phyloP scores from a whole-genome alignment of 1,140 invertebrate species.

The Linepithema humile region DNA sequence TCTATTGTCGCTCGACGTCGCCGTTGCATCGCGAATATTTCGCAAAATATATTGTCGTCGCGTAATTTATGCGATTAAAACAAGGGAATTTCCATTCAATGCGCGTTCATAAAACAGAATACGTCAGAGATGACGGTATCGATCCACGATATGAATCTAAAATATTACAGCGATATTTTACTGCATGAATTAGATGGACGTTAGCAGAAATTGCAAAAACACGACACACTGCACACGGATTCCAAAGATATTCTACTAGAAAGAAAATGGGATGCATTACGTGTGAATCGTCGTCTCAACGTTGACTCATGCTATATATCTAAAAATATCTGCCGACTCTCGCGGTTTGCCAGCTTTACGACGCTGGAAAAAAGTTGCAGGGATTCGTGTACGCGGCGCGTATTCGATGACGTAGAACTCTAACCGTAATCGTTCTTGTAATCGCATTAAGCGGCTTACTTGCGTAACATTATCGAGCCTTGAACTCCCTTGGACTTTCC shows the following conservation, averaged over 20 bases:
- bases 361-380: slow-evolving; percentile 6
- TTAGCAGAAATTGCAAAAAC: neutral
- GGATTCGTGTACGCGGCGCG: neutral
- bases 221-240: slow-evolving; percentile 1
- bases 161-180: neutral
- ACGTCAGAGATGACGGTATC: no score
- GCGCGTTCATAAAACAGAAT: neutral
- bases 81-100: slow-evolving; percentile 17
- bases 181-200: neutral
- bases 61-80: slow-evolving; percentile 16
- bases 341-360: slow-evolving; percentile 26
- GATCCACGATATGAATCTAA: neutral
- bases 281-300: slow-evolving; percentile 49
- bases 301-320: slow-evolving; percentile 66
- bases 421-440: slow-evolving; percentile 46
- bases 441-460: slow-evolving; percentile 19
- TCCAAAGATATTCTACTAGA: slow-evolving; percentile 10
- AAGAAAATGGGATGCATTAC: slow-evolving; percentile 61
- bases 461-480: slow-evolving; percentile 32
- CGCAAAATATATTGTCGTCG: slow-evolving; percentile 27
- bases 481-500: neutral
- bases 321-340: slow-evolving; percentile 67
- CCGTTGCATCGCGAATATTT: slow-evolving; percentile 31
- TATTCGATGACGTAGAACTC: neutral
- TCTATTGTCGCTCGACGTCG: slow-evolving; percentile 53